These are phyloP conservation scores for Salvelinus alpinus DNA, from an alignment of 2,113 vertebrate genomes.

Conservation along the genomic window DNA sequence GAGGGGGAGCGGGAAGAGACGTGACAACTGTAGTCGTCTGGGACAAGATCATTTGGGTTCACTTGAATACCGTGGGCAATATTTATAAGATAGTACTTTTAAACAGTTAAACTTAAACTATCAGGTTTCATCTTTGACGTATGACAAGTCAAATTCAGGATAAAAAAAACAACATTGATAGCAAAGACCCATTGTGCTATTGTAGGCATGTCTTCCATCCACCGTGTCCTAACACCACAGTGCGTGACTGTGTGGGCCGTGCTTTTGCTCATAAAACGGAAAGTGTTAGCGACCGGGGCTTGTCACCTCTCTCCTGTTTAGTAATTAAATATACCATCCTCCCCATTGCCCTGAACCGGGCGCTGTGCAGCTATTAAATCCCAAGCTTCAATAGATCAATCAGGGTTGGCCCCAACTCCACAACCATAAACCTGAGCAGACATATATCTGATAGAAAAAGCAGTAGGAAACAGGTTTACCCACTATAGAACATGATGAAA, in stretches of 20 bases:
- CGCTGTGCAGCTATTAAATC: constrained; percentile 68
- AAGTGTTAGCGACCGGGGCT: constrained; percentile 55
- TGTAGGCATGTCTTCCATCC: neutral
- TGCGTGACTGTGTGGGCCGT: neutral
- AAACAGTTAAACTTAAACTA: too few species aligned
- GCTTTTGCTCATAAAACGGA: constrained; percentile 54
- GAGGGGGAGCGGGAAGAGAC: too few species aligned
- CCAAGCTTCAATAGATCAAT: constrained; percentile 67
- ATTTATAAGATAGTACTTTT: neutral
- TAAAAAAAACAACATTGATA: too few species aligned
- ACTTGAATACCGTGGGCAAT: constrained; percentile 22
- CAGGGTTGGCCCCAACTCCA: constrained; percentile 47
- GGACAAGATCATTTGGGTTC: neutral
- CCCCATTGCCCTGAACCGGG: neutral
- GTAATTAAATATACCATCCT: constrained; percentile 64
- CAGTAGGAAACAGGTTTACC: constrained; percentile 65
- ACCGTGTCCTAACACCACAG: too few species aligned
- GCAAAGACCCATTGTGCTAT: neutral
- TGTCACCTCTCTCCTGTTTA: constrained; percentile 57
- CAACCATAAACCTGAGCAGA: constrained; percentile 61
- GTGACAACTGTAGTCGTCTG: too few species aligned
- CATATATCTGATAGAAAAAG: constrained; percentile 66
- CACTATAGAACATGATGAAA: constrained; percentile 62
- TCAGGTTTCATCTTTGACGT: too few species aligned
- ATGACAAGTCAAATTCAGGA: too few species aligned